Percentiles rank a stretch among this genome's conserved stretches.
Evolutionary conservation across 2,797 vertebrate species (phyloP).

Genomic region (Microcaecilia unicolor): DNA sequence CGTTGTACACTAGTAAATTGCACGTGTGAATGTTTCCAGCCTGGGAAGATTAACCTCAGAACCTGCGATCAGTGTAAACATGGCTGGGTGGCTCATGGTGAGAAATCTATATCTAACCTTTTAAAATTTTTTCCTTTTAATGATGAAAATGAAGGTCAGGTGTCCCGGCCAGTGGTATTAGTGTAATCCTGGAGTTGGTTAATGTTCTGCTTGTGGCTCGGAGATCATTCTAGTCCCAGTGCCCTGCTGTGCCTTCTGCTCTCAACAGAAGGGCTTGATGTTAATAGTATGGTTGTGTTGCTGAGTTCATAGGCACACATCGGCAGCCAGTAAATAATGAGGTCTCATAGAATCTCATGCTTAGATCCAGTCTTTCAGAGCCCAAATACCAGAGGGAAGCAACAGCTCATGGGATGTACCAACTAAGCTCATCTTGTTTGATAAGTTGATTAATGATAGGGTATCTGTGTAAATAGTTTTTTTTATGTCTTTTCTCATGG

Average conservation of each 20-base stretch:
- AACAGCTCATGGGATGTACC: conserved; percentile 1
- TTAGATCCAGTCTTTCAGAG: conserved; percentile 13
- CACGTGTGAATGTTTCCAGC: conserved; percentile 97
- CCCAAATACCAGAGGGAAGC: conserved; percentile 1
- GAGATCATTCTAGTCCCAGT: neutral
- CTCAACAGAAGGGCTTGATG: conserved; percentile 4
- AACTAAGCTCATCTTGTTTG: conserved; percentile 10
- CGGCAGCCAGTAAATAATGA: no score
- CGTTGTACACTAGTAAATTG: conserved; percentile 98
- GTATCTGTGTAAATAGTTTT: no score
- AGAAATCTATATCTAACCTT: conserved; percentile 36
- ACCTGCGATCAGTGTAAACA: conserved; percentile 98
- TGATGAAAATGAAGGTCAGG: conserved; percentile 2
- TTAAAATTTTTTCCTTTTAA: neutral
- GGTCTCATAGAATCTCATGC: no score
- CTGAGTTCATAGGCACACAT: conserved; percentile 12
- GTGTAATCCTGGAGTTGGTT: neutral
- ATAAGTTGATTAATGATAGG: conserved; percentile 7
- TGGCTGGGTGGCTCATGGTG: conserved; percentile 96
- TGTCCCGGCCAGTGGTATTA: neutral
- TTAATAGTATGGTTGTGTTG: conserved; percentile 10
- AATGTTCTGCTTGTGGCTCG: neutral
- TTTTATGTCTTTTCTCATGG: no score
- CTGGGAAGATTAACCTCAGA: conserved; percentile 95
- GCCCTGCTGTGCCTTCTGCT: neutral